Conservation (phyloP, 2,113 vertebrate genomes). For the Morone chrysops region DNA sequence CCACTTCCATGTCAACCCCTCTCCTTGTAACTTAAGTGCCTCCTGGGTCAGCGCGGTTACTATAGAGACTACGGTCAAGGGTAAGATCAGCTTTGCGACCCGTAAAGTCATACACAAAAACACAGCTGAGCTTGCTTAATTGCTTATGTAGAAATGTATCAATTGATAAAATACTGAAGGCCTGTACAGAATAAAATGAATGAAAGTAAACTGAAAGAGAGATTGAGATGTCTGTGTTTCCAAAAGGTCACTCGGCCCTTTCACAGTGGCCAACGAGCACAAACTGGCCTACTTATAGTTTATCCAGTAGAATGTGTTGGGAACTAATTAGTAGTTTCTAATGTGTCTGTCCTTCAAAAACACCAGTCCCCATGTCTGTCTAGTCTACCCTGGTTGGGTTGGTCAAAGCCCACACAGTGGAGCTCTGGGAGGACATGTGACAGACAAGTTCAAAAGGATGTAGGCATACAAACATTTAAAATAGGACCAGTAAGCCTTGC, state of each 20-base stretch:
- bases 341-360: conserved; percentile 7
- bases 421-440: neutral
- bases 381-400: neutral
- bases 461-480: neutral
- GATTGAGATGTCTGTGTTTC: conserved; percentile 1
- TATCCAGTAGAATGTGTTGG: conserved; percentile 15
- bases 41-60: conserved; percentile 66
- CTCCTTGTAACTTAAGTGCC: conserved; percentile 54
- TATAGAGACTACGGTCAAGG: conserved; percentile 56
- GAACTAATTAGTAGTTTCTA: conserved; percentile 33
- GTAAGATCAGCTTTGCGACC: conserved; percentile 20
- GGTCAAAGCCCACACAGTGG: neutral
- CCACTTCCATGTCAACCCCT: conserved; percentile 49
- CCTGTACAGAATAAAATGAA: neutral
- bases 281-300: conserved; percentile 51
- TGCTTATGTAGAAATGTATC: neutral
- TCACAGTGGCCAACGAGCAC: conserved; percentile 34
- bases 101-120: conserved; percentile 29
- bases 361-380: neutral
- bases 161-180: neutral
- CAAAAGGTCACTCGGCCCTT: conserved; percentile 8
- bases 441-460: neutral
- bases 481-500: neutral
- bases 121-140: conserved; percentile 24
- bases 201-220: neutral